Evolutionary conservation across 1,140 invertebrate species (phyloP), one percentile per base, ranked within the genome.

Genomic region (Drosophila mayri): DNA sequence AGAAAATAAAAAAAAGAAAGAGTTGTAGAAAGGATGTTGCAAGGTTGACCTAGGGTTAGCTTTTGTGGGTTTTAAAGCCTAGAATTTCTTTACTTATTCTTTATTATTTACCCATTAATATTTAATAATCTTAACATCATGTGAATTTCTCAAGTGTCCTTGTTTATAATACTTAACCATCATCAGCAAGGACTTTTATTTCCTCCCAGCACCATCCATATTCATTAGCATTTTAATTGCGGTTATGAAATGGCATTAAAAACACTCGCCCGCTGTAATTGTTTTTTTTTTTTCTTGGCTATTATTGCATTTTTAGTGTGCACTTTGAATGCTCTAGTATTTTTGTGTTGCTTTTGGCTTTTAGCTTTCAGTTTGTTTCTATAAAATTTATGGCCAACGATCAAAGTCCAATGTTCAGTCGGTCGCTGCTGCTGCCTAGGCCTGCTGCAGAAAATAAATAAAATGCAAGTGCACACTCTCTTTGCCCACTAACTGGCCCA

Each of bases 401-500:
- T 55, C 85, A 90, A 90, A 90, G 85, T 90, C 85, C 85, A 90
- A 90, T 67, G 85, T 76, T 85, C 85, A 90, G 63, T 90, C 85
- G 78, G 85, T 81, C 80, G 73, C 38, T 40, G 67, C 25, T 35
- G n/a, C 35, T 47, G 59, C 28, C 46, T 62, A 54, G 59, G 59
- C 59, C 59, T 62, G 46, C 22, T 38, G 63, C 66, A 68, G 63
- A 67, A 68, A 35, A 43, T 20, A 43, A 59, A 70, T 58, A 50
- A 43, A 59, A 70, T 58, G 65, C 67, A 65, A 18, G 40, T 38
- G 38, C 38, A 40, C 28, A 25, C 20, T 32, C 28, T 61, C 32
- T 22, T 35, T 35, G 41, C 49, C 32, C 63, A 40, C 41, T 25
- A 35, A 22, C 18, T 44, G 16, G 22, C 47, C 5, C 32, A 22